Evolutionary conservation across 2,113 vertebrate species (phyloP), one percentile per base, ranked within the genome.

Genomic region (Columba livia): DNA sequence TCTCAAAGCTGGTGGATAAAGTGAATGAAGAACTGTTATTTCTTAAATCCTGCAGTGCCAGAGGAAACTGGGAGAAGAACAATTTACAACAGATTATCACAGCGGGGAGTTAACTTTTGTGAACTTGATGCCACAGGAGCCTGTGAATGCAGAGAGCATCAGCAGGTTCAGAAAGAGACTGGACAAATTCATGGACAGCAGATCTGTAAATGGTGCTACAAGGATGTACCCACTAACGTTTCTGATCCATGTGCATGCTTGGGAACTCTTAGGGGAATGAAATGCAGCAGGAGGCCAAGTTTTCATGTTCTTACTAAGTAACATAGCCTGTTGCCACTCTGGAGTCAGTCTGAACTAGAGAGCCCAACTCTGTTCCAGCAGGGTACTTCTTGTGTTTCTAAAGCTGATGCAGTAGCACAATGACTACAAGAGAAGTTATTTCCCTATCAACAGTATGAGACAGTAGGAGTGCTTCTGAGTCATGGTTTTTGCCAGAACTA

Each of bases 71-170:
- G 57, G 51, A 88, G 83, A 90, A 92, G 86, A 90, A 92, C 79
- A 92, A 89, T 94, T 93, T 93, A 62, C 89, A 94, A 84, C 88
- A 94, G 85, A 92, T 92, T 90, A 97, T 73, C 90, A 60, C 12
- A 0, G 79, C 69, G 90, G 36, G 0, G 6, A 95, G 82, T 84
- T 93, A 94, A 74, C 86, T 96, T 71, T 71, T 89, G 48, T 97
- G 94, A 94, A 92, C 83, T 56, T 84, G 56, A 71, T 92, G 86
- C 88, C 72, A 93, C 26, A 84, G 89, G 42, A 93, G 69, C 44
- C 72, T 81, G 51, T 73, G 72, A 88, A 92, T 84, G 89, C 48
- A 90, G 65, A 79, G 60, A 81, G 24, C 67, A 86, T 92, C 83
- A 90, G 79, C 72, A 92, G 38, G 80, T 96, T 92, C 72, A 84